Evolutionary conservation across 2,113 vertebrate species (phyloP), one percentile per base, ranked within the genome.

Genomic region (Melanocharis versteri): DNA sequence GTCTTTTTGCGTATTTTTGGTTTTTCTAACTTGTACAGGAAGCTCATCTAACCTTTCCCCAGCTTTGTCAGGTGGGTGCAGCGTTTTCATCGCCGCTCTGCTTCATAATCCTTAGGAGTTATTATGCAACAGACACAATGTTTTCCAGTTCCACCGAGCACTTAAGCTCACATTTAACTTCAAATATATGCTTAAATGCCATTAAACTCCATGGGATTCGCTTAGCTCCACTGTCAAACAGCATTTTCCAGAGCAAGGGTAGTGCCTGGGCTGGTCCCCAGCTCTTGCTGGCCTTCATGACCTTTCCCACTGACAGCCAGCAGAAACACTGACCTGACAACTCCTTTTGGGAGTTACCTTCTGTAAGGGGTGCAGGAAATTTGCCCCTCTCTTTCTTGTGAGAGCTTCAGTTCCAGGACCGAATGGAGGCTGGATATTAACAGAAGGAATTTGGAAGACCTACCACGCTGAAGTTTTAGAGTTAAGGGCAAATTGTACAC

Each of bases 1-100:
- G 1, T 16, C 10, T 15, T 27, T 44, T 51, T 22, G 15, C 3
- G 15, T 39, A 69, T 66, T 83, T 54, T 72, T 37, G 0, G 0
- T 3, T 45, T 72, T 66, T 54, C 68, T 39, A 44, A n/a, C 12
- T 24, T 26, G 10, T 33, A 30, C 56, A 53, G 31, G 23, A 70
- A 31, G 9, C 7, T 60, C 16, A 54, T n/a, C 14, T 69, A 22
- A 47, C 15, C 82, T 76, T 31, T n/a, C 19, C 33, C 28, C 48
- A 47, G 22, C 13, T 19, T 31, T 65, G 11, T 27, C 28, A 16
- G 28, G 15, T 15, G 45, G 40, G 45, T 65, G 37, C 10, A 70
- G 56, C 3, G 0, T 51, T 57, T 56, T 37, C 72, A 35, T 37
- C 42, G n/a, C 27, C 2, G 1, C 16, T 6, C 24, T 60, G 5